Conservation (phyloP, 2,797 vertebrate genomes). For the Acipenser ruthenus region DNA sequence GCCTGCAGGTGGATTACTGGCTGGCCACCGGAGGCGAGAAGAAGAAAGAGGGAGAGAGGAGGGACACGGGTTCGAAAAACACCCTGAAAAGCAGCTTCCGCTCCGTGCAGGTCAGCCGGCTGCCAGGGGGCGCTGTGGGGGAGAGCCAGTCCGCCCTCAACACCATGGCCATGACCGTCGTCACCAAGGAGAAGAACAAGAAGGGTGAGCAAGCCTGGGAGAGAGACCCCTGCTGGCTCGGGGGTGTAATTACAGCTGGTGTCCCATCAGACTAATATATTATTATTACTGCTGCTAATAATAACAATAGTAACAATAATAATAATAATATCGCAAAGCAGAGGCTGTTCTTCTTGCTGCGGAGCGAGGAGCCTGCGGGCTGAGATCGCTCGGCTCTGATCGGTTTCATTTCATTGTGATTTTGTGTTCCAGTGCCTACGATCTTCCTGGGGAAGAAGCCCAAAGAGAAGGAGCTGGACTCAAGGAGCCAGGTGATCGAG, state of each 20-base stretch:
- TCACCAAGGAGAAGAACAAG: slow-evolving; percentile 99
- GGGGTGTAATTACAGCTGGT: no score
- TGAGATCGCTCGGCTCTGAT: no score
- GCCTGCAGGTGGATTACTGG: slow-evolving; percentile 98
- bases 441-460: slow-evolving; percentile 96
- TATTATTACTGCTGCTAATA: no score
- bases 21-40: slow-evolving; percentile 78
- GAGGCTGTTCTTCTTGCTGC: no score
- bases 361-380: no score
- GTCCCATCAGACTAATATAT: no score
- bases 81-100: slow-evolving; percentile 95
- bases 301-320: no score
- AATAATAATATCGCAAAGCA: no score
- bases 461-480: slow-evolving; percentile 89
- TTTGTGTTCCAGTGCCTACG: slow-evolving; percentile 55
- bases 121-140: slow-evolving; percentile 66
- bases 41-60: slow-evolving; percentile 79
- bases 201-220: slow-evolving; percentile 64
- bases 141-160: slow-evolving; percentile 63
- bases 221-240: background rate
- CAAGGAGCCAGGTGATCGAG: slow-evolving; percentile 93
- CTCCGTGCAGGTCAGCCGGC: slow-evolving; percentile 86
- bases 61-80: slow-evolving; percentile 87
- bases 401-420: background rate
- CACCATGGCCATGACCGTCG: slow-evolving; percentile 97